phyloP scores from a whole-genome alignment of 2,888 invertebrate genomes.

The Linnaemya tessellans region DNA sequence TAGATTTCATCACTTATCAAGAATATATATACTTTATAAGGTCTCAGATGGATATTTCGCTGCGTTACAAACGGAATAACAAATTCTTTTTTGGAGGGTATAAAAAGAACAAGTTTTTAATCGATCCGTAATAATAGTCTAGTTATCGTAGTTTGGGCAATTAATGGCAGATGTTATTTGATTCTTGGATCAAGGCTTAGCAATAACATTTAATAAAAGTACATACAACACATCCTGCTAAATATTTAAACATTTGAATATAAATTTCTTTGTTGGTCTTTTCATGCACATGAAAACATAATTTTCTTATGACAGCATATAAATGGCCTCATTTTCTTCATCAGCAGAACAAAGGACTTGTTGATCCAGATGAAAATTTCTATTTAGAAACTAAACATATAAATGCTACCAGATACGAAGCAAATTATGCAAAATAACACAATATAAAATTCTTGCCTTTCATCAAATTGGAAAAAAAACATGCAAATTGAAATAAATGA shows the following conservation, averaged over 20 bases:
- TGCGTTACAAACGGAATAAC: no score
- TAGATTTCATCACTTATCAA: no score
- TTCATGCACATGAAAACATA: neutral
- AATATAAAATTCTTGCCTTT: neutral
- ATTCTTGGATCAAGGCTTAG: no score
- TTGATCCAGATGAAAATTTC: conserved; percentile 22
- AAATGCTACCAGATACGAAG: neutral
- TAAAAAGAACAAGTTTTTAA: no score
- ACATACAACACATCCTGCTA: no score
- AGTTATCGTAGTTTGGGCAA: no score
- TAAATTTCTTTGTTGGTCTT: neutral
- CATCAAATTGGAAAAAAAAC: neutral
- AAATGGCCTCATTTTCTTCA: conserved; percentile 63
- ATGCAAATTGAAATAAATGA: neutral
- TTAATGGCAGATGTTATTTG: no score
- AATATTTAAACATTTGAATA: neutral
- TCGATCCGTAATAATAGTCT: no score
- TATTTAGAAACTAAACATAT: conserved; percentile 50
- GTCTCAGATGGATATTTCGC: no score
- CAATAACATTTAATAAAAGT: no score
- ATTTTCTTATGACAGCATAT: conserved; percentile 63
- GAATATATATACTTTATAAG: no score
- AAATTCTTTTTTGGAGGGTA: no score
- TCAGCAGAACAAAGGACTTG: conserved; percentile 44
- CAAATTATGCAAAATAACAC: neutral